These are phyloP conservation scores for Aspidiotus rigidus DNA, from an alignment of 2,888 invertebrate species.

Conservation along the genomic window DNA sequence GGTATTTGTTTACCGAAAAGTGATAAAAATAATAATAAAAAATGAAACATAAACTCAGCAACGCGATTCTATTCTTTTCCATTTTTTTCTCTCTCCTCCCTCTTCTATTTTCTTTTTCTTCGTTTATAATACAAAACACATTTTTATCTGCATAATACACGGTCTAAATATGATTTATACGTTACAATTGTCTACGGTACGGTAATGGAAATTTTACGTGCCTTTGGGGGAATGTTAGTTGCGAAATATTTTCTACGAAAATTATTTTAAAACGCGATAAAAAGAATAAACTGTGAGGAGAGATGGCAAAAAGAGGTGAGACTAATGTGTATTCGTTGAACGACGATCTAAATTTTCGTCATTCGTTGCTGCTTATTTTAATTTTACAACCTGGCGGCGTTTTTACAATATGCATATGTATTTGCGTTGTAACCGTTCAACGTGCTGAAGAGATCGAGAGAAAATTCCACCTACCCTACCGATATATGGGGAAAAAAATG, in stretches of 20 bases:
- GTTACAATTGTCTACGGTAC: conserved; percentile 26
- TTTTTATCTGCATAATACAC: conserved; percentile 31
- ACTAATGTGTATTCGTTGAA: background rate
- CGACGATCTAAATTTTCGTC: background rate
- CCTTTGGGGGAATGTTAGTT: conserved; percentile 28
- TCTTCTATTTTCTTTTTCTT: background rate
- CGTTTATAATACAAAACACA: conserved; percentile 21
- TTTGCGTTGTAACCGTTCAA: too few relatives aligned
- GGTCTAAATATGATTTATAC: conserved; percentile 30
- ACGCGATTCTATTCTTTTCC: conserved; percentile 5
- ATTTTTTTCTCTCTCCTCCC: too few relatives aligned
- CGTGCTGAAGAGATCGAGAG: too few relatives aligned
- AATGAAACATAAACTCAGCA: conserved; percentile 24
- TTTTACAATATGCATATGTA: too few relatives aligned
- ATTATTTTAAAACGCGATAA: conserved; percentile 32
- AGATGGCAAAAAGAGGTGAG: background rate
- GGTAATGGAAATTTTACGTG: conserved; percentile 33
- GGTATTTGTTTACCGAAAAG: conserved; percentile 17
- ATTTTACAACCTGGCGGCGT: too few relatives aligned
- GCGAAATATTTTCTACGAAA: conserved; percentile 27
- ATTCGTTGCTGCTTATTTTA: too few relatives aligned
- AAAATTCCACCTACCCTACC: too few relatives aligned
- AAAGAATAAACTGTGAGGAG: conserved; percentile 20
- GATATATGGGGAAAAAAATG: too few relatives aligned
- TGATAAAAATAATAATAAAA: conserved; percentile 12